These are phyloP conservation scores for Crotophaga sulcirostris DNA, from an alignment of 2,113 vertebrate species.

Conservation along the genomic window DNA sequence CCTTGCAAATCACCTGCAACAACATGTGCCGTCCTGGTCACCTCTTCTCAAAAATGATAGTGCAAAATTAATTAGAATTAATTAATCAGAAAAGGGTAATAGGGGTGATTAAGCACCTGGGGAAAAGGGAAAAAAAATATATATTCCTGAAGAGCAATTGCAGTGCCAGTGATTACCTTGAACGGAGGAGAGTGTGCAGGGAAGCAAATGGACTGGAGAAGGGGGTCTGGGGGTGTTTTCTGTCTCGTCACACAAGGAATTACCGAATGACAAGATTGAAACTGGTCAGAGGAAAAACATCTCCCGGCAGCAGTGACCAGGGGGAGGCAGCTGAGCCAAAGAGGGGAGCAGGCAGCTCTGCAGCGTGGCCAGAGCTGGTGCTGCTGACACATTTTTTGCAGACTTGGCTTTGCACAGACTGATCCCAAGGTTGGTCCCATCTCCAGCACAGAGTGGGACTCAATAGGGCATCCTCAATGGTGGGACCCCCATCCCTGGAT, in stretches of 20 bases:
- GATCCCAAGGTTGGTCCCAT: neutral
- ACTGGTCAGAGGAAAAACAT: conserved; percentile 11
- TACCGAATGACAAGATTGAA: conserved; percentile 11
- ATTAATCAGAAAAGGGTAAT: conserved; percentile 67
- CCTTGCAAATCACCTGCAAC: conserved; percentile 34
- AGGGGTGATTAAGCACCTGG: conserved; percentile 60
- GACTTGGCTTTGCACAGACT: neutral
- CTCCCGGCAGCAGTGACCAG: conserved; percentile 30
- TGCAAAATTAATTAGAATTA: conserved; percentile 64
- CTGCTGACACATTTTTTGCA: neutral
- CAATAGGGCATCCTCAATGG: fast-evolving
- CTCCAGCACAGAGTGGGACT: neutral
- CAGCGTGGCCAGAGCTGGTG: neutral
- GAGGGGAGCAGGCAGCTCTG: neutral
- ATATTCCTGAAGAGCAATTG: neutral
- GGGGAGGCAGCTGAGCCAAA: conserved; percentile 11
- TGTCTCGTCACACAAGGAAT: neutral
- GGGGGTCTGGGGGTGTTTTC: conserved; percentile 11
- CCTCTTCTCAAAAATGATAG: conserved; percentile 43
- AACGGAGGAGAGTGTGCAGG: neutral
- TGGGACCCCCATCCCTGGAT: neutral
- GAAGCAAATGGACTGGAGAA: neutral
- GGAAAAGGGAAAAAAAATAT: neutral
- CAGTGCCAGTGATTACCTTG: neutral
- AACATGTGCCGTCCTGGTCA: conserved; percentile 25